A percentile compares a stretch with the other conserved stretches of the same genome.
phyloP scores from a whole-genome alignment of 2,797 vertebrate genomes.

The Dallia pectoralis region DNA sequence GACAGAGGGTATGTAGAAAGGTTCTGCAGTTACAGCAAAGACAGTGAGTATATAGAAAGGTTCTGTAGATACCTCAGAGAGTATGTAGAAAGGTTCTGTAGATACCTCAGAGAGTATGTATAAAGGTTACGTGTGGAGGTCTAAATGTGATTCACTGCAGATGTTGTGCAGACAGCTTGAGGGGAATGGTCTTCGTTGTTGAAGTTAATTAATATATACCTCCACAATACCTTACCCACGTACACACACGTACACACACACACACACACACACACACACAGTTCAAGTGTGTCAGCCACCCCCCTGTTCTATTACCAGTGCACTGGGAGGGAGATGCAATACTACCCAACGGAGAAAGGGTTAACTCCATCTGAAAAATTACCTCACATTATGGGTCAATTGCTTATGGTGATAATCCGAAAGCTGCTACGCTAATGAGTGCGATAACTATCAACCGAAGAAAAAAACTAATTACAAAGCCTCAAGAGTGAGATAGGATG shows the following conservation, averaged over 20 bases:
- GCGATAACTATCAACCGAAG: background rate
- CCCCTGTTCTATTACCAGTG: background rate
- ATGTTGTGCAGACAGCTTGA: background rate
- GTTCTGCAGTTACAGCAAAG: too few relatives aligned
- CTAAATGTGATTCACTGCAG: too few relatives aligned
- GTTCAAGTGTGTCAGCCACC: background rate
- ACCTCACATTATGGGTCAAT: background rate
- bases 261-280: slow-evolving; percentile 15
- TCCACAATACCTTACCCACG: background rate
- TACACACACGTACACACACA: background rate
- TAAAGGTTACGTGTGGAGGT: too few relatives aligned
- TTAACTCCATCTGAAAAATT: background rate
- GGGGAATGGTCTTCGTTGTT: background rate
- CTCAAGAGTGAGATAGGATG: background rate
- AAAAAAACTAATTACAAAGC: background rate
- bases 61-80: too few relatives aligned
- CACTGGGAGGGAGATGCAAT: background rate
- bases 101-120: too few relatives aligned
- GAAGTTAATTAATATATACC: background rate
- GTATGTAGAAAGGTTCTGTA: too few relatives aligned
- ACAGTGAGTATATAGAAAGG: too few relatives aligned
- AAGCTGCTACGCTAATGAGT: background rate
- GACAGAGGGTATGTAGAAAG: background rate
- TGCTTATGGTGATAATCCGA: background rate
- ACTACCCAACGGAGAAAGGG: background rate